Evolutionary conservation across 2,113 vertebrate species (phyloP).

Genomic region (Ictidomys tridecemlineatus): DNA sequence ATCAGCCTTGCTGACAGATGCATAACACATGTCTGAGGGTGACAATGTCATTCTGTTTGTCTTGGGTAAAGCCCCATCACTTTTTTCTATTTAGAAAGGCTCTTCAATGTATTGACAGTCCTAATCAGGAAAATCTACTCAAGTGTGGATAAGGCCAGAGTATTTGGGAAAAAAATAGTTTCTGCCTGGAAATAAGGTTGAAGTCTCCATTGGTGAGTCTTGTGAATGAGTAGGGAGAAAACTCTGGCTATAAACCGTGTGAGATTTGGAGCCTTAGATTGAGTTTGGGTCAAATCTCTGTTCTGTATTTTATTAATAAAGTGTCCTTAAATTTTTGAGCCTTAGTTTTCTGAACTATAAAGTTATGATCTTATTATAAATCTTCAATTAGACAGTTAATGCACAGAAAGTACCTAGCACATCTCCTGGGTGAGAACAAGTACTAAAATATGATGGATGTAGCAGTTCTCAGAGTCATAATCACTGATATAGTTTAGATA

Average conservation of each 20-base stretch:
- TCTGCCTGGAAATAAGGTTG: background rate
- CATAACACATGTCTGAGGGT: background rate
- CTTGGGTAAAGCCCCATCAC: background rate
- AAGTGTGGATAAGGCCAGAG: slow-evolving; percentile 47
- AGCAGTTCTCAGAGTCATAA: background rate
- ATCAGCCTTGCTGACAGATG: background rate
- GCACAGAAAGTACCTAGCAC: background rate
- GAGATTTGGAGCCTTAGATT: slow-evolving; percentile 62
- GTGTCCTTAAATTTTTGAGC: background rate
- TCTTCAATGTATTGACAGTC: slow-evolving; percentile 79
- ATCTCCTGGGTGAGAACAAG: background rate
- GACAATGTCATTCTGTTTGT: slow-evolving; percentile 37
- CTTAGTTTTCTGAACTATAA: background rate
- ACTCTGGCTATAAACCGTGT: background rate
- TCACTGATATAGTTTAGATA: background rate
- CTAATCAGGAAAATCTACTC: slow-evolving; percentile 76
- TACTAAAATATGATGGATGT: background rate
- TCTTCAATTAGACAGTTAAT: background rate
- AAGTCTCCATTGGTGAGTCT: background rate
- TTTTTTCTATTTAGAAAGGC: slow-evolving; percentile 39
- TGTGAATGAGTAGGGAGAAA: slow-evolving; percentile 51
- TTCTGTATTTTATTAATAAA: background rate
- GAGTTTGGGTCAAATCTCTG: background rate
- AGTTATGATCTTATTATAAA: background rate
- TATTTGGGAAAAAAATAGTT: background rate